These are phyloP conservation scores for Mylabris phalerata DNA, from an alignment of 1,140 invertebrate species.

Conservation along the genomic window DNA sequence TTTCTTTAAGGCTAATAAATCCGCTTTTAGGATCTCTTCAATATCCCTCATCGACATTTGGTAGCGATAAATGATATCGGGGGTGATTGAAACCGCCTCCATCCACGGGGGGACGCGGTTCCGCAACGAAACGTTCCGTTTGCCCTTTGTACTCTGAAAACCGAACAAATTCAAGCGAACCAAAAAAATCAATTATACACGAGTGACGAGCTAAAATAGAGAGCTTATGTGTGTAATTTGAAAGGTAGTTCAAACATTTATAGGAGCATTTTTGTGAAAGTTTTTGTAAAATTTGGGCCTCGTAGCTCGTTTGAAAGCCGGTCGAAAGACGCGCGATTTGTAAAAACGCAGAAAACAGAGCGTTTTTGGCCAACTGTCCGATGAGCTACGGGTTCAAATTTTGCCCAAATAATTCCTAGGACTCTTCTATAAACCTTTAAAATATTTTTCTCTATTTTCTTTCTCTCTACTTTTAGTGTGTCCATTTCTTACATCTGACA, in stretches of 20 bases:
- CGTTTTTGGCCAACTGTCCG: no score
- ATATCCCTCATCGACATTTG: slow-evolving; percentile 54
- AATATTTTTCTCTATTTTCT: neutral
- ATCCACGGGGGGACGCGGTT: slow-evolving; percentile 58
- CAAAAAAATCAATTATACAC: slow-evolving; percentile 1
- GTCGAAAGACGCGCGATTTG: no score
- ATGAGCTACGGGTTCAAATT: no score
- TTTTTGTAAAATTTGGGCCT: neutral
- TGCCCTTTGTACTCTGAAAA: slow-evolving; percentile 25
- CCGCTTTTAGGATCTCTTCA: slow-evolving; percentile 56
- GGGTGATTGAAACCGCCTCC: slow-evolving; percentile 54
- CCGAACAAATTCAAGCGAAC: neutral
- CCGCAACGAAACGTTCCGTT: slow-evolving; percentile 32
- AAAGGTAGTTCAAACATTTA: no score
- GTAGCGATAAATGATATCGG: slow-evolving; percentile 62
- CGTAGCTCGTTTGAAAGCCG: no score
- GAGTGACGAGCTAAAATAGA: no score
- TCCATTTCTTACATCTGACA: neutral
- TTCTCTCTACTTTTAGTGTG: neutral
- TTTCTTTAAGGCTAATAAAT: slow-evolving; percentile 53
- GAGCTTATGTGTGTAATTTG: no score
- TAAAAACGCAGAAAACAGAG: no score
- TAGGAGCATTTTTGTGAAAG: no score
- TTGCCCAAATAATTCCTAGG: neutral
- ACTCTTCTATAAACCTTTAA: neutral